Percentiles rank a stretch among this genome's conserved stretches.
Evolutionary conservation across 2,113 vertebrate species (phyloP).

Genomic region (Charadrius vociferus): DNA sequence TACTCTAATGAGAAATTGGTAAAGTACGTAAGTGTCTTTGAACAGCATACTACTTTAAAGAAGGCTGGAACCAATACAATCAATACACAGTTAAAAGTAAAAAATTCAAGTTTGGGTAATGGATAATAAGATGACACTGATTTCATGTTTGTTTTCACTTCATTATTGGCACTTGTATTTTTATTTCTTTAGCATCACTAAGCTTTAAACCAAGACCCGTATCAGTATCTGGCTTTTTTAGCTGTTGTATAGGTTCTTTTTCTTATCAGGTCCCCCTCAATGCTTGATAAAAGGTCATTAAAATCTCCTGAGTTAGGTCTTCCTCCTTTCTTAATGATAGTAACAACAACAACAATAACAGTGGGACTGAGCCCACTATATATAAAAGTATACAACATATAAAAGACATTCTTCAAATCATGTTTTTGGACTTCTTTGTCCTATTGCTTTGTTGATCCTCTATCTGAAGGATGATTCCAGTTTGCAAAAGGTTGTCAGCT

Average conservation of each 20-base stretch:
- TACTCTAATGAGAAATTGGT: neutral
- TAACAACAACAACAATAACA: neutral
- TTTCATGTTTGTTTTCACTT: neutral
- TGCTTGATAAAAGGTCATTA: neutral
- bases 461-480: neutral
- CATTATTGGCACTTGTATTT: neutral
- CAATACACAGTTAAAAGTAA: neutral
- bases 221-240: neutral
- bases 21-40: neutral
- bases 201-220: neutral
- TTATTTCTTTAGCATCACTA: neutral
- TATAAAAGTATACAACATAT: neutral
- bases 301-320: neutral
- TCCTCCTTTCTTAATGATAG: neutral
- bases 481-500: neutral
- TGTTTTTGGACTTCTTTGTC: neutral
- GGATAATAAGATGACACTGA: neutral
- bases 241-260: neutral
- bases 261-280: neutral
- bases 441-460: neutral
- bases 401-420: neutral
- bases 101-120: neutral
- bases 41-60: neutral
- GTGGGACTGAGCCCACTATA: neutral
- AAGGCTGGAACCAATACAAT: neutral